Evolutionary conservation across 2,797 vertebrate genomes (phyloP), one percentile per base, ranked within the genome.

Genomic region (Prunella strophiata): DNA sequence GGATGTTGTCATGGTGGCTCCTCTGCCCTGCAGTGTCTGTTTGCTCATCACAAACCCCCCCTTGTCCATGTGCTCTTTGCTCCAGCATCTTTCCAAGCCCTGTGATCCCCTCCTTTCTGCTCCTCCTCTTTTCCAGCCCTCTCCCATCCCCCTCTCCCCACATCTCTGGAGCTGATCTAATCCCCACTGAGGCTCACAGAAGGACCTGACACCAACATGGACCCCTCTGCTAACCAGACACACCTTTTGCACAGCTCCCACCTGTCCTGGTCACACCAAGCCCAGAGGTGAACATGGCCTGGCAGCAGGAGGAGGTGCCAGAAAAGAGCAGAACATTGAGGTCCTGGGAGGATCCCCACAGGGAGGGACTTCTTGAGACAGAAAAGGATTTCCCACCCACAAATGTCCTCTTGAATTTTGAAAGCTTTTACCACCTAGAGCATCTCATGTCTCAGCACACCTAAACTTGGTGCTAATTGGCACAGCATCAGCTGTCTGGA

Each of bases 241-340:
- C 27, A 57, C 17, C 47, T 70, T 70, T 50, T 12, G 47, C 47
- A 45, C 65, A 23, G 0, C 11, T 10, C 32, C 27, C 15, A 11
- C 7, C 62, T 12, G 14, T 7, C 62, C 29, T 59, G 48, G 26
- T 16, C 0, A 0, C 10, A 36, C 9, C 0, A 1, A 89, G 5
- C 65, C 59, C 1, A 1, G 47, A 16, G n/a, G 14, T 14, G n/a
- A 59, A 7, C 9, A 0, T 26, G 51, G 51, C 16, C 70, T 55
- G 52, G 21, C 30, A 55, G 55, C 36, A 40, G 52, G 7, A 85
- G 34, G 25, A 76, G 59, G 45, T 51, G 22, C 13, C 72, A 65
- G 63, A 16, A 43, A 59, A 79, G 50, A 6, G 5, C 50, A 72
- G 63, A 51, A 22, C 58, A 16, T 6, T 0, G 0, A 0, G 5